These are phyloP conservation scores for Metallyticus violacea DNA, from an alignment of 2,888 invertebrate genomes.

Conservation along the genomic window DNA sequence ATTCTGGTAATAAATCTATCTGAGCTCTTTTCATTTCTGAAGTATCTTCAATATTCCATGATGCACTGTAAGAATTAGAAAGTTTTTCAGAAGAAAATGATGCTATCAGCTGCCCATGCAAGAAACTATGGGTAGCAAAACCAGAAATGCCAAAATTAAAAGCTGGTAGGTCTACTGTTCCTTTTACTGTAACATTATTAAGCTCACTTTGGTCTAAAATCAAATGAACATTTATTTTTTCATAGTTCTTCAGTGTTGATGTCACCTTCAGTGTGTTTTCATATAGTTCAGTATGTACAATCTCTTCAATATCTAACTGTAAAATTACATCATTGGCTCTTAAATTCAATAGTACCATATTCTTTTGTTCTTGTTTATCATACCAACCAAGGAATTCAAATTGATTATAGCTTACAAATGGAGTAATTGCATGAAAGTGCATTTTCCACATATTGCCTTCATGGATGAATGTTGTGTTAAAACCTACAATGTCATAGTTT, in stretches of 20 bases:
- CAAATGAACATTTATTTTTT: background rate
- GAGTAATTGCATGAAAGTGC: background rate
- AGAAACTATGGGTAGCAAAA: conserved; percentile 22
- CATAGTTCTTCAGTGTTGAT: background rate
- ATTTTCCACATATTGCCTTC: background rate
- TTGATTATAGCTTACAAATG: background rate
- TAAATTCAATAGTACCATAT: background rate
- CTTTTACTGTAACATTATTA: background rate
- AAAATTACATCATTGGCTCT: background rate
- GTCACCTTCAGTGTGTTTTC: background rate
- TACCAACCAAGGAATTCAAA: background rate
- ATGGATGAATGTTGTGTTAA: background rate
- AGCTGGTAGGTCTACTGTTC: background rate
- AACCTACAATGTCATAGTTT: background rate
- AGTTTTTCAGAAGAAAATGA: background rate
- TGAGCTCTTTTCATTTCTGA: conserved; percentile 10
- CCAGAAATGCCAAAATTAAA: background rate
- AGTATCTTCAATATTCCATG: conserved; percentile 19
- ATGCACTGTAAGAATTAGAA: background rate
- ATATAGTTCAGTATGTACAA: background rate
- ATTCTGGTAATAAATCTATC: background rate
- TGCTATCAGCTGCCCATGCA: conserved; percentile 5
- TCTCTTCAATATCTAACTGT: background rate
- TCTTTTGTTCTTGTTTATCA: background rate
- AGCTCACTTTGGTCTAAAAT: background rate